phyloP scores from a whole-genome alignment of 1,140 invertebrate species.

The Pseudomyrmex concolor region DNA sequence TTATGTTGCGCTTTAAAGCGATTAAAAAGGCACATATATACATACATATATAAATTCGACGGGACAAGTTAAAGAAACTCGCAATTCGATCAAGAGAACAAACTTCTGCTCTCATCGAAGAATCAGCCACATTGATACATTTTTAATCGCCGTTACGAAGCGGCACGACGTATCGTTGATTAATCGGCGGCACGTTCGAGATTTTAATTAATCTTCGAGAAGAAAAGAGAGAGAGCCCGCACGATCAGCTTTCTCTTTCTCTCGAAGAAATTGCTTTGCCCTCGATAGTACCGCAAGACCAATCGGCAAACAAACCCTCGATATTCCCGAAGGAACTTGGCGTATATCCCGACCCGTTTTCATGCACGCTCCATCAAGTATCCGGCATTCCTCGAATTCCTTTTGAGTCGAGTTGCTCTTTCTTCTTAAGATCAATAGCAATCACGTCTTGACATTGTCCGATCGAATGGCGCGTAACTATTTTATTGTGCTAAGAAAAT shows the following conservation, averaged over 20 bases:
- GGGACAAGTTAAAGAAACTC: slow-evolving; percentile 8
- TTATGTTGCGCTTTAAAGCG: no score
- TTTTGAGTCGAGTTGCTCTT: slow-evolving; percentile 33
- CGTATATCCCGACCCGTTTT: slow-evolving; percentile 58
- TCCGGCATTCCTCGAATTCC: slow-evolving; percentile 65
- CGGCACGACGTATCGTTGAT: slow-evolving; percentile 69
- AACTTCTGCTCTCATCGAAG: slow-evolving; percentile 66
- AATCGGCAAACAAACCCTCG: slow-evolving; percentile 70
- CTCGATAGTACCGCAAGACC: slow-evolving; percentile 57
- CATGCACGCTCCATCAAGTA: slow-evolving; percentile 58
- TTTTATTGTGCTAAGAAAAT: neutral
- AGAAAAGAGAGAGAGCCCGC: slow-evolving; percentile 37
- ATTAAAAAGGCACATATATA: no score
- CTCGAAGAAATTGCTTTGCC: slow-evolving; percentile 72
- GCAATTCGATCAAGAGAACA: slow-evolving; percentile 43
- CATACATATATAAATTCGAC: neutral
- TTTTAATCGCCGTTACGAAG: slow-evolving; percentile 70
- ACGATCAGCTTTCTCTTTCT: slow-evolving; percentile 47
- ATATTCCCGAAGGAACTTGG: slow-evolving; percentile 69
- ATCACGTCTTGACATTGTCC: slow-evolving; percentile 28
- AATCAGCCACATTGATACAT: slow-evolving; percentile 64
- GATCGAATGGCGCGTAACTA: slow-evolving; percentile 28
- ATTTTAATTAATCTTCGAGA: slow-evolving; percentile 70
- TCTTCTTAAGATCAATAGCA: slow-evolving; percentile 21
- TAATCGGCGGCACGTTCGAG: slow-evolving; percentile 72